A percentile compares a stretch with the other conserved stretches of the same genome.
These are phyloP conservation scores for Conomelus anceps DNA, from an alignment of 2,888 invertebrate species.

Conservation along the genomic window DNA sequence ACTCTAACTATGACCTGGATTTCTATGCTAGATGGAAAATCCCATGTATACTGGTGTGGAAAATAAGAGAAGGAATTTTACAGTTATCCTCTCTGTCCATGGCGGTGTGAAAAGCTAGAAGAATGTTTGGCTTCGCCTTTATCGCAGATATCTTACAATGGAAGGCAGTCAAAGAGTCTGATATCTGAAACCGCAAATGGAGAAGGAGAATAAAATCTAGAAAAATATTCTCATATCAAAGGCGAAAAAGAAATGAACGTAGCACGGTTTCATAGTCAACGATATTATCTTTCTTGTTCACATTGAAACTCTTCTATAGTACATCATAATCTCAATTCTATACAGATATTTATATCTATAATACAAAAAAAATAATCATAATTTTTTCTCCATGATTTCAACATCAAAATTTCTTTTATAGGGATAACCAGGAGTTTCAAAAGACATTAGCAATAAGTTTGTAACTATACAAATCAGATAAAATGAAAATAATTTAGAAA, in stretches of 20 bases:
- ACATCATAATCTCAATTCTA: not conserved
- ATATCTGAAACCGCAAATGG: not conserved
- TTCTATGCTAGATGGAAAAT: not conserved
- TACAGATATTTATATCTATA: no score
- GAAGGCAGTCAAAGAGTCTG: not conserved
- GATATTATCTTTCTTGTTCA: not conserved
- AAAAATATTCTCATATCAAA: not conserved
- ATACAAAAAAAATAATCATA: no score
- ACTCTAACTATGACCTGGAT: not conserved
- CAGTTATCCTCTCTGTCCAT: not conserved
- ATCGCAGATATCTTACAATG: not conserved
- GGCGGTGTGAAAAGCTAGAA: not conserved
- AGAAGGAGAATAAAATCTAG: not conserved
- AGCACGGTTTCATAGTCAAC: not conserved
- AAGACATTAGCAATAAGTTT: no score
- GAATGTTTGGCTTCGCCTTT: not conserved
- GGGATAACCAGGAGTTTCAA: no score
- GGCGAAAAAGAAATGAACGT: not conserved
- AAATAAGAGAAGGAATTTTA: not conserved
- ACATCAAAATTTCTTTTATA: no score
- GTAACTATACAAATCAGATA: no score
- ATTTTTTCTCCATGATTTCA: no score
- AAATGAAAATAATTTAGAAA: no score
- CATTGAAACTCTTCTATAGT: not conserved
- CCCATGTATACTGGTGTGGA: not conserved